These are phyloP conservation scores for Potamarius usumacintae DNA, from an alignment of 2,113 vertebrate species.

Conservation along the genomic window DNA sequence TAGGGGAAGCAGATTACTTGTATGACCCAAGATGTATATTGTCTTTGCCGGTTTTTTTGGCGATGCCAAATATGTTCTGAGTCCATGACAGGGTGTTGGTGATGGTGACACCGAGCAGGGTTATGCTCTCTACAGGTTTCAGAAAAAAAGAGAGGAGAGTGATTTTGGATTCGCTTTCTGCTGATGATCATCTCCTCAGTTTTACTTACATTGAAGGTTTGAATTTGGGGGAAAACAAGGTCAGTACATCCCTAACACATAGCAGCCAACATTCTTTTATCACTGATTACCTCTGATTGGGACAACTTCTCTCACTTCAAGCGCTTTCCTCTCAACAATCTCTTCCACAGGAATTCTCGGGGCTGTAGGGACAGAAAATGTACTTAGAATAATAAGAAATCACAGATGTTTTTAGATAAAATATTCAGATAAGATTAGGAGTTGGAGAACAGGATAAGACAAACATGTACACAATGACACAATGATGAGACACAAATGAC, in stretches of 20 bases:
- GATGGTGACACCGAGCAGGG: no score
- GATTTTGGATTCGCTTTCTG: no score
- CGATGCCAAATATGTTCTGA: no score
- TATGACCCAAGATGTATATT: no score
- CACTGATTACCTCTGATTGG: constrained; percentile 65
- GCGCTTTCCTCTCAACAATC: constrained; percentile 74
- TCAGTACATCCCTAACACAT: not conserved
- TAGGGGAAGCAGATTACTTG: no score
- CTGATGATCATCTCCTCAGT: no score
- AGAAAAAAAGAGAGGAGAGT: no score
- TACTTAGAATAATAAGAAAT: not conserved
- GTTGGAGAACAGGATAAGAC: not conserved
- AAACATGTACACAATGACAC: not conserved
- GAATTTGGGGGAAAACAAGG: no score
- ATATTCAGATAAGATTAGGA: not conserved
- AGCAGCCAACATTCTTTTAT: not conserved
- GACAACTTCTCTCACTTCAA: constrained; percentile 75
- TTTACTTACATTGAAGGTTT: no score
- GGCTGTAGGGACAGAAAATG: constrained; percentile 62
- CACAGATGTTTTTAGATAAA: constrained; percentile 1
- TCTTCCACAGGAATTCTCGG: constrained; percentile 76
- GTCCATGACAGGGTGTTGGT: no score
- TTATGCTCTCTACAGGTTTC: no score
- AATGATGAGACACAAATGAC: not conserved
- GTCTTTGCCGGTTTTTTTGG: no score